Conservation (phyloP, 2,797 vertebrate species). For the Ciconia nigra region DNA sequence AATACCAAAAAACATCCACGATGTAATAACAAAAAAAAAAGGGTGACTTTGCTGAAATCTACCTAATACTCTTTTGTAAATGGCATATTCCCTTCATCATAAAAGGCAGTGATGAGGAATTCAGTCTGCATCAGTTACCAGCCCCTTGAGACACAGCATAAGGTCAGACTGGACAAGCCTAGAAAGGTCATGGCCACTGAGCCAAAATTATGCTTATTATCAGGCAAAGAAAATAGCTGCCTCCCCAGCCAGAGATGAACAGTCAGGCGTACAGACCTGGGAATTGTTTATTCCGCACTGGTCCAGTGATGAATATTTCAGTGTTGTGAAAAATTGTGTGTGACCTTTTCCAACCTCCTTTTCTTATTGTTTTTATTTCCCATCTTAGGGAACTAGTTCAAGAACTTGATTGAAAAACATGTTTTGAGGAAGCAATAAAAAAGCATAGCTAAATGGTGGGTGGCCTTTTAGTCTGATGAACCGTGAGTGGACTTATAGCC, state of each 20-base stretch:
- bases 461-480: background rate
- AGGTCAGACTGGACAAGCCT: background rate
- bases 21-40: background rate
- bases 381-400: background rate
- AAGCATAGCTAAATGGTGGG: background rate
- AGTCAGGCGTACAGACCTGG: background rate
- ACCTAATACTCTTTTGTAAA: background rate
- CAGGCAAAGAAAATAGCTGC: background rate
- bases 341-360: background rate
- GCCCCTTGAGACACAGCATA: background rate
- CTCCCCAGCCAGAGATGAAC: background rate
- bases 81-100: background rate
- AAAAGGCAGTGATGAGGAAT: background rate
- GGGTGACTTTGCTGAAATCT: background rate
- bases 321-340: background rate
- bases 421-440: background rate
- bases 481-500: background rate
- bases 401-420: background rate
- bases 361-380: background rate
- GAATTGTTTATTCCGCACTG: background rate
- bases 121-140: background rate
- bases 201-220: background rate
- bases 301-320: background rate
- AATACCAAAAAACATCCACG: background rate
- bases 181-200: background rate